Evolutionary conservation across 1,140 invertebrate species (phyloP).

Genomic region (Drosophila pseudoananassae): DNA sequence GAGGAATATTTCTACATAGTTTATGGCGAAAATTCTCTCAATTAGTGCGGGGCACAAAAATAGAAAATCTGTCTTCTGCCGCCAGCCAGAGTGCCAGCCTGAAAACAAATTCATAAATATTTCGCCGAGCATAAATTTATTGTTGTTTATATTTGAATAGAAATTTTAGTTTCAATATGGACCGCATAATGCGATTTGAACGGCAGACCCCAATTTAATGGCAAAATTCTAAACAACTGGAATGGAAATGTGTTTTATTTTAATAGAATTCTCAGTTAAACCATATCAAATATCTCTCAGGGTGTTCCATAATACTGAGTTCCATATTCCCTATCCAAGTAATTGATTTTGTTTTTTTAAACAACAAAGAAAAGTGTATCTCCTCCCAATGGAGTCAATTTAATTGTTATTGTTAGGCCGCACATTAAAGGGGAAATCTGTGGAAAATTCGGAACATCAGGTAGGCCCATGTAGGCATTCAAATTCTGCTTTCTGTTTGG

Average conservation of each 20-base stretch:
- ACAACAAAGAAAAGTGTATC: conserved; percentile 3
- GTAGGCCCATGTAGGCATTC: conserved; percentile 19
- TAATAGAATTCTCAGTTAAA: conserved; percentile 1
- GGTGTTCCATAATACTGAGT: neutral
- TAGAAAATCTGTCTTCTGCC: conserved; percentile 38
- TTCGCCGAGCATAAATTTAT: conserved; percentile 32
- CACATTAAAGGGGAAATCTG: conserved; percentile 22
- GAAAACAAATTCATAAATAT: conserved; percentile 47
- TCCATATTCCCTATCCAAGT: neutral
- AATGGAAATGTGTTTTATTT: conserved; percentile 5
- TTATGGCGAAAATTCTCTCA: conserved; percentile 53
- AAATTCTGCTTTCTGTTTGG: conserved; percentile 32
- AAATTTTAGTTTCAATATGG: conserved; percentile 31
- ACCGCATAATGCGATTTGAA: conserved; percentile 26
- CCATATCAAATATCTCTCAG: conserved; percentile 5
- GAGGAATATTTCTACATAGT: conserved; percentile 40
- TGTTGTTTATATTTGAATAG: conserved; percentile 37
- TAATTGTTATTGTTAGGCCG: conserved; percentile 45
- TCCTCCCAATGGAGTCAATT: conserved; percentile 11
- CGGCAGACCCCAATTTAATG: conserved; percentile 14
- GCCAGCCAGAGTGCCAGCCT: neutral
- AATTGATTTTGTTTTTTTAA: conserved; percentile 21
- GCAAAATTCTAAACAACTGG: conserved; percentile 12
- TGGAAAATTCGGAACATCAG: conserved; percentile 23
- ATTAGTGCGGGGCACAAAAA: conserved; percentile 41